Percentiles rank a stretch among this genome's conserved stretches.
Conservation (phyloP, 2,888 invertebrate genomes). For the Dicroscelio sp. region DNA sequence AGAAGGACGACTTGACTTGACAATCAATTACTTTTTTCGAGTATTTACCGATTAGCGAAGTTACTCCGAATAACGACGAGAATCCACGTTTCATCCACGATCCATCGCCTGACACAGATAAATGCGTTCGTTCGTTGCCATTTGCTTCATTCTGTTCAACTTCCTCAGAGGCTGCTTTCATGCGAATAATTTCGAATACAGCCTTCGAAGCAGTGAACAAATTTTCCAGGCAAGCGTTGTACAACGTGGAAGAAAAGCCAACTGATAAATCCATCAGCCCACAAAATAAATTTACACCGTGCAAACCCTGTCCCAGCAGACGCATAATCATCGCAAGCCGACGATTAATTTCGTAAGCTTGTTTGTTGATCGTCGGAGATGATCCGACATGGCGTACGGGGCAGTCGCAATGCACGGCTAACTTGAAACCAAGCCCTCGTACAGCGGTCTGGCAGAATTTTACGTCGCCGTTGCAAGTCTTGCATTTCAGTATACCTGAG, state of each 20-base stretch:
- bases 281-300: slow-evolving; percentile 53
- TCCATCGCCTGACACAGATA: slow-evolving; percentile 69
- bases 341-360: slow-evolving; percentile 60
- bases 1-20: slow-evolving; percentile 1
- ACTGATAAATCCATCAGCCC: slow-evolving; percentile 61
- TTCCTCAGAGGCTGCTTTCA: slow-evolving; percentile 47
- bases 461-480: slow-evolving; percentile 46
- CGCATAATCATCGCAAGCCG: slow-evolving; percentile 52
- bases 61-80: slow-evolving; percentile 65
- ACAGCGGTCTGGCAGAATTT: slow-evolving; percentile 47
- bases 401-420: slow-evolving; percentile 36
- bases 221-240: slow-evolving; percentile 42
- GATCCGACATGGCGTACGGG: slow-evolving; percentile 46
- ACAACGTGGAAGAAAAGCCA: slow-evolving; percentile 49
- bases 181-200: slow-evolving; percentile 39
- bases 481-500: slow-evolving; percentile 34
- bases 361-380: slow-evolving; percentile 49
- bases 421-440: slow-evolving; percentile 61
- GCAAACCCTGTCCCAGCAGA: slow-evolving; percentile 54
- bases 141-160: slow-evolving; percentile 39
- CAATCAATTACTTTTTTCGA: slow-evolving; percentile 55
- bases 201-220: slow-evolving; percentile 55
- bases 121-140: slow-evolving; percentile 52
- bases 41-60: slow-evolving; percentile 69
- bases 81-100: slow-evolving; percentile 74